Evolutionary conservation across 2,888 invertebrate species (phyloP).

Genomic region (Phyto melanocephala): DNA sequence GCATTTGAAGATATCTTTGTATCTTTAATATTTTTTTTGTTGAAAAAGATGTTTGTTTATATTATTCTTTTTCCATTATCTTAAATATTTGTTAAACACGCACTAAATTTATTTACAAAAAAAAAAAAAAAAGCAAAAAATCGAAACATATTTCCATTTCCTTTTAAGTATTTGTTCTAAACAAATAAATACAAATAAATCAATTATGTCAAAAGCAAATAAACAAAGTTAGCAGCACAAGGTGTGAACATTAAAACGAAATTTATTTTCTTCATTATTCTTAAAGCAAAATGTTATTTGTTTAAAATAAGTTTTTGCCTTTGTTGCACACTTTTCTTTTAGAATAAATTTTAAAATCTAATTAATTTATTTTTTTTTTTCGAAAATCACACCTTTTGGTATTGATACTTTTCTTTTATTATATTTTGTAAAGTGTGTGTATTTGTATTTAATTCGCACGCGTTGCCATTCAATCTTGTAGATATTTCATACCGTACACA

Average conservation of each 20-base stretch:
- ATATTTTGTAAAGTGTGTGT: not conserved
- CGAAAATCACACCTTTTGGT: conserved; percentile 21
- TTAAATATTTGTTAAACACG: conserved; percentile 7
- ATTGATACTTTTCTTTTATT: conserved; percentile 6
- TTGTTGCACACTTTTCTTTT: not conserved
- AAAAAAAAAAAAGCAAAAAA: conserved; percentile 10
- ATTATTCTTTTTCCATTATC: not conserved
- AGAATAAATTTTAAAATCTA: conserved; percentile 12
- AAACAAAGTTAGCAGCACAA: not conserved
- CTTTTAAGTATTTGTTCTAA: not conserved
- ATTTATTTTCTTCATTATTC: no score
- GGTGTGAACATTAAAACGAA: not conserved
- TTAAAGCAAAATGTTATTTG: no score
- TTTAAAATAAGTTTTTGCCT: not conserved
- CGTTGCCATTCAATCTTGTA: conserved; percentile 23
- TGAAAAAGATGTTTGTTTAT: not conserved
- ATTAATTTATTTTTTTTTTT: not conserved
- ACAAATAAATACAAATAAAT: not conserved
- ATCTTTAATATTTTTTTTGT: not conserved
- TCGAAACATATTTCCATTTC: not conserved
- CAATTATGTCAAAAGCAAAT: not conserved
- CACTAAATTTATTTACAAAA: conserved; percentile 6
- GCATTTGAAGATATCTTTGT: conserved; percentile 5
- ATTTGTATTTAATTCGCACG: conserved; percentile 44
- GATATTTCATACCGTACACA: conserved; percentile 70